Percentiles rank a stretch among this genome's conserved stretches.
These are phyloP conservation scores for Brachionichthys hirsutus DNA, from an alignment of 2,113 vertebrate genomes.

Conservation along the genomic window DNA sequence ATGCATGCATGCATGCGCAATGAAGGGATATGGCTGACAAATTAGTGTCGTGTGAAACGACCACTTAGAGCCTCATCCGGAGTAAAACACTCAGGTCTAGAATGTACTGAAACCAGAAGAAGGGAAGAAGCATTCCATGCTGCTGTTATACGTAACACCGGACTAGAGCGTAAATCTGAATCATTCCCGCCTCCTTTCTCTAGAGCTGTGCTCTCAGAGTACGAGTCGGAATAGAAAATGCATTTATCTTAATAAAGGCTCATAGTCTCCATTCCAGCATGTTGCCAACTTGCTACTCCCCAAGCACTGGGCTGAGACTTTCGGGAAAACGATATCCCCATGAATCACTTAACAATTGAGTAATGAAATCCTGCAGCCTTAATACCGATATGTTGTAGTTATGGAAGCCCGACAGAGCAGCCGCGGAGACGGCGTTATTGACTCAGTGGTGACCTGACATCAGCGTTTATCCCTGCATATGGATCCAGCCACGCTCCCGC, in stretches of 20 bases:
- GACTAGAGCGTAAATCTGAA: neutral
- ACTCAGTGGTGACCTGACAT: slow-evolving; percentile 60
- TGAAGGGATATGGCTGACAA: too few species aligned
- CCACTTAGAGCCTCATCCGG: slow-evolving; percentile 12
- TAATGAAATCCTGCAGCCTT: slow-evolving; percentile 56
- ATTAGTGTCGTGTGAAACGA: slow-evolving; percentile 29
- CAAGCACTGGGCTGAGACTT: slow-evolving; percentile 9
- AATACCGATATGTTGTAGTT: slow-evolving; percentile 54
- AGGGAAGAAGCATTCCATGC: neutral
- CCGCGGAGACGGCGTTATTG: slow-evolving; percentile 37
- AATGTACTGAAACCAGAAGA: slow-evolving; percentile 4
- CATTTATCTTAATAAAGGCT: slow-evolving; percentile 43
- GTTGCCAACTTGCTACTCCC: slow-evolving; percentile 18
- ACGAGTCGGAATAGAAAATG: slow-evolving; percentile 24
- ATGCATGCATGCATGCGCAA: too few species aligned
- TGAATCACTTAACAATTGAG: slow-evolving; percentile 56
- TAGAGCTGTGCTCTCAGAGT: slow-evolving; percentile 8
- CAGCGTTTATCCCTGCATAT: slow-evolving; percentile 50
- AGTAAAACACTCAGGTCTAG: slow-evolving; percentile 4
- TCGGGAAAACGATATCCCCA: slow-evolving; percentile 27
- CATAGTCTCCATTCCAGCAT: slow-evolving; percentile 45
- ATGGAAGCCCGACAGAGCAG: slow-evolving; percentile 44
- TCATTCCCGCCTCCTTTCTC: slow-evolving; percentile 25
- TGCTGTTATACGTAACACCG: neutral
- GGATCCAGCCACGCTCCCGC: slow-evolving; percentile 25